Base-by-base conservation (phyloP, 2,888 invertebrate genomes). In the Diadegma fenestrale region DNA sequence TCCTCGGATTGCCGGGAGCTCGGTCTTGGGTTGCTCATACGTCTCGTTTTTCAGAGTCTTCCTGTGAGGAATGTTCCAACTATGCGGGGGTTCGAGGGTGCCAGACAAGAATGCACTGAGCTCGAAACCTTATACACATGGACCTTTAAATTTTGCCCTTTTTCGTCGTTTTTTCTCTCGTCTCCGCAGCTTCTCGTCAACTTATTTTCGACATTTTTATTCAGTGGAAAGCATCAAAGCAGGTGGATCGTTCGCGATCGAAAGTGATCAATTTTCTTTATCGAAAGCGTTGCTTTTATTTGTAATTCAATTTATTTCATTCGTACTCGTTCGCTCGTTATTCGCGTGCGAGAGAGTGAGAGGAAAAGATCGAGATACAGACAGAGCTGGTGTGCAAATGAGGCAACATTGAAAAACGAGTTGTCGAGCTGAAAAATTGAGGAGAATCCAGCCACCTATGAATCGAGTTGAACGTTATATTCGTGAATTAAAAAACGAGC, bases 81-180 rank as follows among this genome's bases (percentile, higher is more conserved):
- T 80, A 80, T 75, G 80, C 80, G 68, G 80, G 73, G 73, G 73
- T 68, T 54, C 64, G 80, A 80, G 66, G 51, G 51, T 58, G 12
- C 22, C 48, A 68, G 68, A 68, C 69, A 33, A 45, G 79, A 72
- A 37, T 45, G 48, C 48, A 45, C 30, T 8, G 37, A 69, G 22
- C 69, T 71, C 19, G 66, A 66, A 73, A 73, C 73, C 64, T 72
- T 41, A 48, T 80, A 73, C 48, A 68, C n/a, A 17, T 43, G 51
- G 73, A 75, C 80, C 80, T 75, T 80, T 80, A 75, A 78, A 73
- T 33, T 80, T 68, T 17, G 8, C 43, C 51, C 72, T 54, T 12
- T 63, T 48, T 30, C 22, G 19, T 43, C 33, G 19, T 30, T 26
- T 45, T 58, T 19, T 19, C 51, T n/a, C 22, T 10, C 22, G 14